phyloP scores from a whole-genome alignment of 2,888 invertebrate genomes.

The Acanthacorydalis orientalis region DNA sequence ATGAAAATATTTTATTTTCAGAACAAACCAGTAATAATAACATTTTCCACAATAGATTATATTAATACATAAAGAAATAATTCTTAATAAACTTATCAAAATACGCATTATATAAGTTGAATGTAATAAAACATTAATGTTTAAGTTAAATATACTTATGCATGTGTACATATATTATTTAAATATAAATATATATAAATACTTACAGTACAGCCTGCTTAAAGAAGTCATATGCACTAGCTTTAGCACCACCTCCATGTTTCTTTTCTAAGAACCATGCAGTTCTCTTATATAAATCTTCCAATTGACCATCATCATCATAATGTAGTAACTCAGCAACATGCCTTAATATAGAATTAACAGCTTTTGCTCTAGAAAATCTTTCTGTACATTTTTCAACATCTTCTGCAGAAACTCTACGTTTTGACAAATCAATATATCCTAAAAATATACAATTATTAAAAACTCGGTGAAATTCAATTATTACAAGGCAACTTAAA shows the following conservation, averaged over 20 bases:
- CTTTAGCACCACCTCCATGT: slow-evolving; percentile 84
- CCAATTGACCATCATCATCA: slow-evolving; percentile 79
- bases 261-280: slow-evolving; percentile 98
- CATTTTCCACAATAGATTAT: too few species aligned
- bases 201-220: slow-evolving; percentile 93
- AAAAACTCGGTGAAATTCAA: too few species aligned
- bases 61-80: too few species aligned
- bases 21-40: too few species aligned
- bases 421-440: slow-evolving; percentile 98
- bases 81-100: too few species aligned
- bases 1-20: too few species aligned
- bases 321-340: slow-evolving; percentile 90
- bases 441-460: slow-evolving; percentile 34
- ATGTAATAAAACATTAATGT: too few species aligned
- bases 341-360: slow-evolving; percentile 93
- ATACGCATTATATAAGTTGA: too few species aligned
- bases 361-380: slow-evolving; percentile 95
- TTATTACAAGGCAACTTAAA: too few species aligned
- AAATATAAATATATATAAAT: too few species aligned
- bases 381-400: slow-evolving; percentile 96
- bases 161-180: too few species aligned
- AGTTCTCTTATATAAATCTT: slow-evolving; percentile 87
- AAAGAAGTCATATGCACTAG: slow-evolving; percentile 93
- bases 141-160: too few species aligned
- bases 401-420: slow-evolving; percentile 95